Conservation (phyloP, 2,888 invertebrate genomes). For the Eutolmus rufibarbis region DNA sequence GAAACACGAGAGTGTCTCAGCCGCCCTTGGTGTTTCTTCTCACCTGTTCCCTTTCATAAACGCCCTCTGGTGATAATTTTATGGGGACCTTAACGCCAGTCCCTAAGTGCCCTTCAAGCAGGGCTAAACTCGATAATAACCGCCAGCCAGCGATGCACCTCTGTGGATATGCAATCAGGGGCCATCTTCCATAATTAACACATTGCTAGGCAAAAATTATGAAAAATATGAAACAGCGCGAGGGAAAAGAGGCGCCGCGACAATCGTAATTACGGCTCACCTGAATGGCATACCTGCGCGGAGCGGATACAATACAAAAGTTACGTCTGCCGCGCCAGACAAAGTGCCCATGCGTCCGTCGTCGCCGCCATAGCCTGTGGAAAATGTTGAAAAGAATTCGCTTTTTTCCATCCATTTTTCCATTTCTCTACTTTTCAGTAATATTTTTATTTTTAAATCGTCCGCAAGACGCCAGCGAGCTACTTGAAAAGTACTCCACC, state of each 20-base stretch:
- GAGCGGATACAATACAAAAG: not conserved
- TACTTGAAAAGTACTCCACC: not conserved
- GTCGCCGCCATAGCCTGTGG: not conserved
- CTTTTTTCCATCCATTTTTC: not conserved
- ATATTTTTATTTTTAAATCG: not conserved
- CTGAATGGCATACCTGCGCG: not conserved
- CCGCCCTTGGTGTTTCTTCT: not conserved
- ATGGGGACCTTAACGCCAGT: not conserved
- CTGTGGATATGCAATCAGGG: not conserved
- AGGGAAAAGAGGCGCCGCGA: not conserved
- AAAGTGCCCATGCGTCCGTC: not conserved
- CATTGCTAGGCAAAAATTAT: not conserved
- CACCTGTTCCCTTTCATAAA: not conserved
- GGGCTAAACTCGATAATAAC: not conserved
- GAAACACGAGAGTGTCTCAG: not conserved
- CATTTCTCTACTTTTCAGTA: not conserved
- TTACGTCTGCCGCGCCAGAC: not conserved
- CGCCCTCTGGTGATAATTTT: not conserved
- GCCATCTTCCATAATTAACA: conserved; percentile 14
- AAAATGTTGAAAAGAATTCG: conserved; percentile 8
- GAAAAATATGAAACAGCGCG: not conserved
- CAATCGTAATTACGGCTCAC: not conserved
- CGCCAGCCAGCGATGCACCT: not conserved
- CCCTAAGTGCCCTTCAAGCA: not conserved
- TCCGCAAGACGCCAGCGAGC: not conserved